Evolutionary conservation across 2,113 vertebrate genomes (phyloP).

Genomic region (Ammodytes marinus): DNA sequence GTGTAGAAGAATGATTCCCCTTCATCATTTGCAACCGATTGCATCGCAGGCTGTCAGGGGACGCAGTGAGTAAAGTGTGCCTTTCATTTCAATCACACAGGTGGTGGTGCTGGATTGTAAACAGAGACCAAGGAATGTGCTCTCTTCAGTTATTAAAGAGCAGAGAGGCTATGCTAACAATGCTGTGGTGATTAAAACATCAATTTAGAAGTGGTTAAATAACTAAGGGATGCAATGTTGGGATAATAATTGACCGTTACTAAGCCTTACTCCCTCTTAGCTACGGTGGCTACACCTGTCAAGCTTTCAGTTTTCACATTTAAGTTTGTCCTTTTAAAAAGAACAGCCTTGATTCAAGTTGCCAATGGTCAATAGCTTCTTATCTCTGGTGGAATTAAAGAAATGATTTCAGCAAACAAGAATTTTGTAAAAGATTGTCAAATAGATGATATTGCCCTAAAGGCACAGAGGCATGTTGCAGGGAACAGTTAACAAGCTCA

Average conservation of each 20-base stretch:
- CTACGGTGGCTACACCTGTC: background rate
- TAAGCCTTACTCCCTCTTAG: background rate
- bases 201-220: background rate
- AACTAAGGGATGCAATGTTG: background rate
- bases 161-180: no score
- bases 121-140: conserved; percentile 30
- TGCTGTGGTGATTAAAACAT: no score
- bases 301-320: background rate
- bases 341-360: no score
- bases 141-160: no score
- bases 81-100: conserved; percentile 48
- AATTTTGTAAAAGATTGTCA: no score
- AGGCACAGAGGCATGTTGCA: no score
- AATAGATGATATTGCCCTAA: no score
- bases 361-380: no score
- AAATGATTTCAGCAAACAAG: no score
- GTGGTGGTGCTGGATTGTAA: conserved; percentile 48
- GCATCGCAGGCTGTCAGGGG: conserved; percentile 37
- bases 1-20: conserved; percentile 50
- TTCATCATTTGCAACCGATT: conserved; percentile 64
- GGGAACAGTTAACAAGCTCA: no score
- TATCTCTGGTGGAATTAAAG: no score
- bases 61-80: conserved; percentile 33
- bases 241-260: background rate
- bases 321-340: no score